Percentiles rank a stretch among this genome's conserved stretches.
Evolutionary conservation across 2,888 invertebrate species (phyloP).

Genomic region (Xestia ashworthii): DNA sequence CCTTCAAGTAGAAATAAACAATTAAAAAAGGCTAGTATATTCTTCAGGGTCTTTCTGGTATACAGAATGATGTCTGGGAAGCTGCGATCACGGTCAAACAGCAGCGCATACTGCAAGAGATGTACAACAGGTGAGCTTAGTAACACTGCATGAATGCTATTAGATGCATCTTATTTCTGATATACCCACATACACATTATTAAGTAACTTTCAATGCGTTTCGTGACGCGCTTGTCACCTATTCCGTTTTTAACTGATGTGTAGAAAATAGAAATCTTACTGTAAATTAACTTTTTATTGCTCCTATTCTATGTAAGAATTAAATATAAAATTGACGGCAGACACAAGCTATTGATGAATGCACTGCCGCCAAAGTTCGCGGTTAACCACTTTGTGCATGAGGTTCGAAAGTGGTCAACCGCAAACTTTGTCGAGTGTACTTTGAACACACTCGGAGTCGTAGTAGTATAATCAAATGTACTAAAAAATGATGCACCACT

Average conservation of each 20-base stretch:
- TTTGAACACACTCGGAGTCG: background rate
- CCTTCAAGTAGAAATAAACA: conserved; percentile 9
- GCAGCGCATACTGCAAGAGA: conserved; percentile 90
- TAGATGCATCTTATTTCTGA: background rate
- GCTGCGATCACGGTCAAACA: conserved; percentile 92
- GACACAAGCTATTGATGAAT: background rate
- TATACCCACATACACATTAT: background rate
- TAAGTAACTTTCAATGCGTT: background rate
- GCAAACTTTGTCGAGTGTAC: background rate
- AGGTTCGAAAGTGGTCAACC: background rate
- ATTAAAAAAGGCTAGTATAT: conserved; percentile 55
- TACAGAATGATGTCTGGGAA: conserved; percentile 92
- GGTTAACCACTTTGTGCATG: background rate
- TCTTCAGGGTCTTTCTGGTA: conserved; percentile 80
- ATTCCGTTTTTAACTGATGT: background rate
- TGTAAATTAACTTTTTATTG: background rate
- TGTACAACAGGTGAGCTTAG: conserved; percentile 85
- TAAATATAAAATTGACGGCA: background rate
- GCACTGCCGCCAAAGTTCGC: background rate
- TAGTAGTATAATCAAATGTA: background rate
- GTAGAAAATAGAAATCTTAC: background rate
- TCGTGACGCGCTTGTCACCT: background rate
- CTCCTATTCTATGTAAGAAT: background rate
- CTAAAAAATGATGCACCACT: background rate
- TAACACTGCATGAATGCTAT: conserved; percentile 21